Percentiles rank a stretch among this genome's conserved stretches.
phyloP scores from a whole-genome alignment of 2,113 vertebrate species.

The Proterorhinus semilunaris region DNA sequence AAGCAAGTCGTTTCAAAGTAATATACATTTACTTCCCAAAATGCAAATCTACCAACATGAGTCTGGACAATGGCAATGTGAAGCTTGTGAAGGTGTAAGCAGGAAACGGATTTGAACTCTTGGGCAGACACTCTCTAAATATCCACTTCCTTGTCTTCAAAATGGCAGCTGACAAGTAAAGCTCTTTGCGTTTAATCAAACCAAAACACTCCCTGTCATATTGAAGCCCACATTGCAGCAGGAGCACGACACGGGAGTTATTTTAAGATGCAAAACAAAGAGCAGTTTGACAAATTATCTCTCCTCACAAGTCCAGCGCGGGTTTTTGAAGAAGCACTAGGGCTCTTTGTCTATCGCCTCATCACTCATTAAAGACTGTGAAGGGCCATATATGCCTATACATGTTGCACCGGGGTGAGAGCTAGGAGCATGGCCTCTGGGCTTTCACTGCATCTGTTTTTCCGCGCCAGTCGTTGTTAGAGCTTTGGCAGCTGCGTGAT shows the following conservation, averaged over 20 bases:
- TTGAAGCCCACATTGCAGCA: background rate
- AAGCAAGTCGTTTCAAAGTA: background rate
- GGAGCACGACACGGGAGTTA: conserved; percentile 2
- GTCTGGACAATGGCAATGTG: background rate
- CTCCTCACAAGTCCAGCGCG: background rate
- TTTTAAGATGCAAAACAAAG: conserved; percentile 12
- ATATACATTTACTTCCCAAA: background rate
- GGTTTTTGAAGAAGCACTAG: background rate
- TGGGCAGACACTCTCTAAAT: conserved; percentile 16
- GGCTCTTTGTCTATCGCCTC: conserved; percentile 1
- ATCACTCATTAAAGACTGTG: conserved; percentile 8
- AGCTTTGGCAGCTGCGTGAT: background rate
- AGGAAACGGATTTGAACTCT: conserved; percentile 7
- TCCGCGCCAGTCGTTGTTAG: background rate
- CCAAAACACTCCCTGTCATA: conserved; percentile 9
- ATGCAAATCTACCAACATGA: background rate
- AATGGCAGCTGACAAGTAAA: conserved; percentile 5
- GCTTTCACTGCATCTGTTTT: conserved; percentile 1
- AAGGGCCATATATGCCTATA: conserved; percentile 4
- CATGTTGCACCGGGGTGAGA: conserved; percentile 2
- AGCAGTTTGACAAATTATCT: conserved; percentile 5
- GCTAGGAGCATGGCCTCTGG: background rate
- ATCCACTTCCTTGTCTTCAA: background rate
- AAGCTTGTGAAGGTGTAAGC: conserved; percentile 14
- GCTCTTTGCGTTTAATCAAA: conserved; percentile 1